These are phyloP conservation scores for Spinibarbus caldwelli DNA, from an alignment of 2,797 vertebrate genomes.

Conservation along the genomic window DNA sequence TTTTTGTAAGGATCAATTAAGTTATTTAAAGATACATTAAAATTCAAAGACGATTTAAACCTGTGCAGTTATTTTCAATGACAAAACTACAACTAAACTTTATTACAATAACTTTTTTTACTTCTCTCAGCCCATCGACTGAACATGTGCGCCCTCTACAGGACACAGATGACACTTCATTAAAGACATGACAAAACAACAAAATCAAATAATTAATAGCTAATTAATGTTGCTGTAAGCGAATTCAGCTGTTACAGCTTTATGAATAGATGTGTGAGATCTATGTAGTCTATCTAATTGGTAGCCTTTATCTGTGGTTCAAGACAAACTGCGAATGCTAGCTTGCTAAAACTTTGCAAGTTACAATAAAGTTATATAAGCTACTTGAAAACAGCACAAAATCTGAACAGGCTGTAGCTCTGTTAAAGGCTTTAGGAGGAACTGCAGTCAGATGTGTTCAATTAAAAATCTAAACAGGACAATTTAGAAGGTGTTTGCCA, in stretches of 20 bases:
- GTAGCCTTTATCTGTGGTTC: not conserved
- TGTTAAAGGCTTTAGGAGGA: not conserved
- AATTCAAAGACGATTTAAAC: not conserved
- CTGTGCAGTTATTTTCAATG: not conserved
- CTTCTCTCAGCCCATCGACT: not conserved
- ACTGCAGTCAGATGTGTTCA: not conserved
- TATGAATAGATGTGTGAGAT: not conserved
- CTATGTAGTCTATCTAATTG: not conserved
- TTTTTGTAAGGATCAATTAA: not conserved
- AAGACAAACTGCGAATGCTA: not conserved
- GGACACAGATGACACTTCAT: not conserved
- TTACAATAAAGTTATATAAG: too few species aligned
- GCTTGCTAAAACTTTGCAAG: not conserved
- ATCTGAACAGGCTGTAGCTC: too few species aligned
- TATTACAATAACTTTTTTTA: too few species aligned
- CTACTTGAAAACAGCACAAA: too few species aligned
- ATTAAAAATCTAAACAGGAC: not conserved
- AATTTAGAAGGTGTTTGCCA: not conserved
- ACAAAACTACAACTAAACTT: not conserved
- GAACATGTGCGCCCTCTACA: slow-evolving; percentile 24
- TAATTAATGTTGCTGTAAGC: not conserved
- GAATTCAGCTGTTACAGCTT: not conserved
- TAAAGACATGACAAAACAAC: not conserved
- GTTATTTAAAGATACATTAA: not conserved
- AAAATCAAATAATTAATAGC: not conserved